Evolutionary conservation across 2,888 invertebrate genomes (phyloP).

Genomic region (Noctuana brunneofusca): DNA sequence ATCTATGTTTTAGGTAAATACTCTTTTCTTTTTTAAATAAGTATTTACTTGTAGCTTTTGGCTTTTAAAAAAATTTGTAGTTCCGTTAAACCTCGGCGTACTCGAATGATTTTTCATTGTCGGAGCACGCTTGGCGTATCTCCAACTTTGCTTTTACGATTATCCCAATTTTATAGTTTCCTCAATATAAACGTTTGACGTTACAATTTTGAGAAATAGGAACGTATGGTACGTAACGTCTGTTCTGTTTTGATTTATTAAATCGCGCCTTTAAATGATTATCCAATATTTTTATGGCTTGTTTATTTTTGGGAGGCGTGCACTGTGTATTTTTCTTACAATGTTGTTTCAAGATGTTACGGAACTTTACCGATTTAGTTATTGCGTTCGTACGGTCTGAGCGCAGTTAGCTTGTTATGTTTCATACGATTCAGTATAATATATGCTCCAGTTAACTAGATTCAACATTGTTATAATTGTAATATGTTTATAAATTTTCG

Average conservation of each 20-base stretch:
- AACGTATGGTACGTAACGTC: slow-evolving; percentile 22
- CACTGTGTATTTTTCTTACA: slow-evolving; percentile 1
- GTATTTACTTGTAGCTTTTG: too few species aligned
- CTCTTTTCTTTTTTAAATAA: too few species aligned
- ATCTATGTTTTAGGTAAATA: background rate
- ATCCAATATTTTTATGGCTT: slow-evolving; percentile 11
- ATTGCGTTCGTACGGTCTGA: background rate
- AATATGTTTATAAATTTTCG: slow-evolving; percentile 16
- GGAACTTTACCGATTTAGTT: slow-evolving; percentile 1
- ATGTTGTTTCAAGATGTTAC: slow-evolving; percentile 14
- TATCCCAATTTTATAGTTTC: slow-evolving; percentile 78
- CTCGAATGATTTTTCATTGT: slow-evolving; percentile 79
- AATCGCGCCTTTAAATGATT: slow-evolving; percentile 14
- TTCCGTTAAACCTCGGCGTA: slow-evolving; percentile 49
- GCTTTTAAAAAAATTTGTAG: slow-evolving; percentile 44
- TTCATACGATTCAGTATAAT: slow-evolving; percentile 1
- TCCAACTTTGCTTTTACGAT: slow-evolving; percentile 79
- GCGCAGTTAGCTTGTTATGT: slow-evolving; percentile 5
- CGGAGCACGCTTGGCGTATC: slow-evolving; percentile 62
- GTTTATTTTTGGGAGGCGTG: slow-evolving; percentile 14
- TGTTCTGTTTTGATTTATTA: slow-evolving; percentile 38
- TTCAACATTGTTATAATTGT: slow-evolving; percentile 11
- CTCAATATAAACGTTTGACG: slow-evolving; percentile 75
- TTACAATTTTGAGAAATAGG: slow-evolving; percentile 48
- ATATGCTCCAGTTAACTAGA: slow-evolving; percentile 3